Evolutionary conservation across 2,888 invertebrate genomes (phyloP), one percentile per base, ranked within the genome.

Genomic region (Stenoptilia bipunctidactyla): DNA sequence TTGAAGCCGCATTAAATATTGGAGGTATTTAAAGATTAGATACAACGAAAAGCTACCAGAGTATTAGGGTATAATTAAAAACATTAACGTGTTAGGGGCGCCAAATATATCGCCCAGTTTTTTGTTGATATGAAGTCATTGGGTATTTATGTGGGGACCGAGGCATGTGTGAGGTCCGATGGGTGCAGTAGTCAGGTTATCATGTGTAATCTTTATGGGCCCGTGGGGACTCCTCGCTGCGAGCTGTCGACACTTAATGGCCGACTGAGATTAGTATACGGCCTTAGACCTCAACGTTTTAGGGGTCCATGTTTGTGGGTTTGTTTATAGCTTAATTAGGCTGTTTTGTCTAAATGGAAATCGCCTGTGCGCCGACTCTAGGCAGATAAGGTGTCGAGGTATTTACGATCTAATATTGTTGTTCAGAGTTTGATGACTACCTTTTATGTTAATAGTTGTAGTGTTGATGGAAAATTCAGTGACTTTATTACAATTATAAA

Each of bases 301-400:
- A 67, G 68, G 62, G 63, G 65, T 49, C 57, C 69, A 67, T 82
- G 77, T 80, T 74, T 77, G 77, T 75, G 72, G 82, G 63, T 75
- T 79, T 74, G 77, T 82, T 82, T 82, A 83, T 83, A 69, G 80
- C 80, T 83, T 83, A 82, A 83, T 83, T 83, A 82, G 80, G 63
- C 76, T 79, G 77, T 82, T 80, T 77, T 79, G 80, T 79, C 70
- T 73, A 67, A 76, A 66, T 73, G 67, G 70, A 66, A 68, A 67
- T 69, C 58, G 64, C 59, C 58, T 61, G 63, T 66, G 66, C 71
- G 69, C 64, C 68, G 61, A 53, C 65, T 70, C 71, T 74, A 70
- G 69, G 56, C 59, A 63, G 82, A 80, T 80, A 80, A 77, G 69
- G 77, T 79, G 82, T 77, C 59, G 76, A 61, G 73, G 76, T 75